Evolutionary conservation across 2,113 vertebrate species (phyloP).

Genomic region (Mirounga angustirostris): DNA sequence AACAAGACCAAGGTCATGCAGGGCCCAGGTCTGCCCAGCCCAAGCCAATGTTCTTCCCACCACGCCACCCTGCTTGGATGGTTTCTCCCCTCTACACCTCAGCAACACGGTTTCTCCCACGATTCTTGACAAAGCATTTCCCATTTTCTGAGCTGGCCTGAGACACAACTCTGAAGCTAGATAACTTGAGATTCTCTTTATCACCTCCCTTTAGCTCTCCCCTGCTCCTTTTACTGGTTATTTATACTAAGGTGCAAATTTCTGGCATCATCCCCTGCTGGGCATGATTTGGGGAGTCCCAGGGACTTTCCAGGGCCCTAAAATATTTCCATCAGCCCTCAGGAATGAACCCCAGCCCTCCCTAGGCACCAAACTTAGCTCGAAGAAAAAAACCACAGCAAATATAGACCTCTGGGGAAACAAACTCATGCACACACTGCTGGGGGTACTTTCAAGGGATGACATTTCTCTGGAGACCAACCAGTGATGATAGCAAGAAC

Average conservation of each 20-base stretch:
- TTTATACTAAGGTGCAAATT: neutral
- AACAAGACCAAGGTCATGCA: neutral
- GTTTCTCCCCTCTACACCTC: neutral
- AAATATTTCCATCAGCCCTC: slow-evolving; percentile 49
- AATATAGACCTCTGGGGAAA: neutral
- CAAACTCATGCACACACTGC: neutral
- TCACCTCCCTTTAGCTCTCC: neutral
- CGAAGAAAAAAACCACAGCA: slow-evolving; percentile 15
- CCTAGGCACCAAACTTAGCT: neutral
- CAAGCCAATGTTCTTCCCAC: neutral
- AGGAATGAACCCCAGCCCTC: neutral
- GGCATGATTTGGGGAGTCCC: slow-evolving; percentile 57
- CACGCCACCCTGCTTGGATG: neutral
- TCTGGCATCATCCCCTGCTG: neutral
- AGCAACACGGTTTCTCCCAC: neutral
- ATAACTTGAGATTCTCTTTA: neutral
- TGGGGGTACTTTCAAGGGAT: slow-evolving; percentile 15
- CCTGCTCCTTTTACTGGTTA: neutral
- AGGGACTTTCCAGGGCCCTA: slow-evolving; percentile 67
- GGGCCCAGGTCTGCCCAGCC: neutral
- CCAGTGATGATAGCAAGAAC: slow-evolving; percentile 28
- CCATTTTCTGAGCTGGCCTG: neutral
- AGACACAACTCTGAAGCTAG: neutral
- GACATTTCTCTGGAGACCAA: slow-evolving; percentile 46
- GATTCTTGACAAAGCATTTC: neutral